These are phyloP conservation scores for Lutjanus campechanus DNA, from an alignment of 2,797 vertebrate species.

Conservation along the genomic window DNA sequence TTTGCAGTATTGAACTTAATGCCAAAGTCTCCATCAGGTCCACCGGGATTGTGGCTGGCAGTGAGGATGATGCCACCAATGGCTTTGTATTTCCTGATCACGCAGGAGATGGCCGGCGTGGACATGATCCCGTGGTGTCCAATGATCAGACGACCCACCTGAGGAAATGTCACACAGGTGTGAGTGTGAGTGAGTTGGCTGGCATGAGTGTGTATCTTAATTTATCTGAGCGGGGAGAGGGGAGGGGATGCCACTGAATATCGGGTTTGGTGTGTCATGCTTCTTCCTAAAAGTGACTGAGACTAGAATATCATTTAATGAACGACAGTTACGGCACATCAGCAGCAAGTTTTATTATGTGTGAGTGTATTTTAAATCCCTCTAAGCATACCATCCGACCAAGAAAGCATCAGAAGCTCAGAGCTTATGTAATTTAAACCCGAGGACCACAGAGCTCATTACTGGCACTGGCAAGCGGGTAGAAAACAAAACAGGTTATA, in stretches of 20 bases:
- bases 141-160: conserved; percentile 95
- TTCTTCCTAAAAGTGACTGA: conserved; percentile 33
- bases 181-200: conserved; percentile 31
- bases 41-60: conserved; percentile 94
- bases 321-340: conserved; percentile 37
- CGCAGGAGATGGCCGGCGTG: conserved; percentile 94
- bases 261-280: conserved; percentile 48
- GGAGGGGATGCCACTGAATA: conserved; percentile 3
- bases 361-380: conserved; percentile 54
- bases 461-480: conserved; percentile 41
- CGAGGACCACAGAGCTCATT: conserved; percentile 41
- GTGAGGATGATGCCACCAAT: conserved; percentile 96
- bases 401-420: conserved; percentile 29
- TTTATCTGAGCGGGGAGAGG: conserved; percentile 29
- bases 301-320: conserved; percentile 46
- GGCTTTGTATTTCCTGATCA: conserved; percentile 96
- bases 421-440: conserved; percentile 60
- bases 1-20: conserved; percentile 96
- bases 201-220: conserved; percentile 13
- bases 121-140: conserved; percentile 96
- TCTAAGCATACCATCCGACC: conserved; percentile 36
- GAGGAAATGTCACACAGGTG: conserved; percentile 63
- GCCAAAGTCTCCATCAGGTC: conserved; percentile 94
- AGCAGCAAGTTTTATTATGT: conserved; percentile 46
- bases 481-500: conserved; percentile 56